Evolutionary conservation across 2,888 invertebrate genomes (phyloP).

Genomic region (Lochmaea crataegi): DNA sequence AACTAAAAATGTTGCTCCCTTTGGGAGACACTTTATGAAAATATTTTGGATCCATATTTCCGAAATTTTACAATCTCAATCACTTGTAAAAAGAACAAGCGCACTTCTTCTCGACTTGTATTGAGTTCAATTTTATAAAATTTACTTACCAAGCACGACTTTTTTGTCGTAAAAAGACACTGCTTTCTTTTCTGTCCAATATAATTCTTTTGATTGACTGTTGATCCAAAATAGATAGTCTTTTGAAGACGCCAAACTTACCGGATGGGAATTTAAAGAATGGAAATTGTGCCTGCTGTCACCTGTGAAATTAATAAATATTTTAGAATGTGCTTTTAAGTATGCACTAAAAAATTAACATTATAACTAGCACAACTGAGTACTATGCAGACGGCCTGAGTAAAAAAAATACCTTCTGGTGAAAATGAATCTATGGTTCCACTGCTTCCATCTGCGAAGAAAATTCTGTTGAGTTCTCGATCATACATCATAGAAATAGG

Average conservation of each 20-base stretch:
- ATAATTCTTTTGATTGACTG: slow-evolving; percentile 68
- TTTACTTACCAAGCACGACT: slow-evolving; percentile 61
- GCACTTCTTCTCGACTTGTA: no score
- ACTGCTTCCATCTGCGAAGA: slow-evolving; percentile 76
- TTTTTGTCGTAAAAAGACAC: slow-evolving; percentile 59
- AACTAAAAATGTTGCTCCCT: no score
- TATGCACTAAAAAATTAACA: no score
- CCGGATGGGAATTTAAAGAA: slow-evolving; percentile 63
- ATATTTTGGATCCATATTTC: no score
- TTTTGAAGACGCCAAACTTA: slow-evolving; percentile 72
- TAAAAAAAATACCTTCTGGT: neutral
- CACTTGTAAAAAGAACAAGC: no score
- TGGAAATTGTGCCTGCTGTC: slow-evolving; percentile 62
- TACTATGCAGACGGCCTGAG: no score
- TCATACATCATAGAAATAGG: slow-evolving; percentile 72
- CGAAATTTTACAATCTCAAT: no score
- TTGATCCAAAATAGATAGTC: slow-evolving; percentile 79
- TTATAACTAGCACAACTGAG: no score
- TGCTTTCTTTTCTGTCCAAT: slow-evolving; percentile 70
- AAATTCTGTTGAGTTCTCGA: slow-evolving; percentile 70
- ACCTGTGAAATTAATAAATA: slow-evolving; percentile 51
- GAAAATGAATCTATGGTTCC: slow-evolving; percentile 71
- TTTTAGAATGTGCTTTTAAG: no score
- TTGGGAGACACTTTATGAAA: no score
- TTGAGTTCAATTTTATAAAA: neutral